Conservation (phyloP, 2,797 vertebrate genomes). For the Aphelocoma californica region DNA sequence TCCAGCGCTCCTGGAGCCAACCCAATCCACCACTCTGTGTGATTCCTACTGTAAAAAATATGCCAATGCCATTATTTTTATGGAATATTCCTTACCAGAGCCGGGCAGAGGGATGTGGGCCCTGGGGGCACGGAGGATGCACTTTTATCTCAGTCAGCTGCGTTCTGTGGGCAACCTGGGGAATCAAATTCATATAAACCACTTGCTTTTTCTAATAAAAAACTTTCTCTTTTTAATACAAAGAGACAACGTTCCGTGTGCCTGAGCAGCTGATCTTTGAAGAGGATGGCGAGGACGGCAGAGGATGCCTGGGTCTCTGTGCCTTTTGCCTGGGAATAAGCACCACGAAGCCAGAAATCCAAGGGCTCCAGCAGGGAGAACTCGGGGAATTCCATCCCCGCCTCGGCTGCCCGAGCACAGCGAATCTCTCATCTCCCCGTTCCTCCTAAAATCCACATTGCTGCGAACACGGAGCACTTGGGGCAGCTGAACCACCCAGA, state of each 20-base stretch:
- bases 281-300: neutral
- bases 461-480: fast-evolving
- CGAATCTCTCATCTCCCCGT: neutral
- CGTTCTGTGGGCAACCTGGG: neutral
- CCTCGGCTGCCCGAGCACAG: neutral
- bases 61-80: neutral
- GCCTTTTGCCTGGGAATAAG: neutral
- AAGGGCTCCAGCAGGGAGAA: neutral
- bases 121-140: neutral
- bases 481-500: neutral
- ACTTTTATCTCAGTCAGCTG: neutral
- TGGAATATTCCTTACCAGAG: fast-evolving
- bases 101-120: neutral
- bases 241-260: fast-evolving
- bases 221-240: neutral
- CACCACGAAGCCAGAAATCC: neutral
- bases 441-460: neutral
- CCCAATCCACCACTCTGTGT: fast-evolving
- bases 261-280: neutral
- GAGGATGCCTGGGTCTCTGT: neutral
- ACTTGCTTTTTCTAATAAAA: neutral
- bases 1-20: neutral
- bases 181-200: neutral
- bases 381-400: neutral
- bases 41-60: neutral